These are phyloP conservation scores for Oscheius sp. DNA, from an alignment of 2,888 invertebrate species.

Conservation along the genomic window DNA sequence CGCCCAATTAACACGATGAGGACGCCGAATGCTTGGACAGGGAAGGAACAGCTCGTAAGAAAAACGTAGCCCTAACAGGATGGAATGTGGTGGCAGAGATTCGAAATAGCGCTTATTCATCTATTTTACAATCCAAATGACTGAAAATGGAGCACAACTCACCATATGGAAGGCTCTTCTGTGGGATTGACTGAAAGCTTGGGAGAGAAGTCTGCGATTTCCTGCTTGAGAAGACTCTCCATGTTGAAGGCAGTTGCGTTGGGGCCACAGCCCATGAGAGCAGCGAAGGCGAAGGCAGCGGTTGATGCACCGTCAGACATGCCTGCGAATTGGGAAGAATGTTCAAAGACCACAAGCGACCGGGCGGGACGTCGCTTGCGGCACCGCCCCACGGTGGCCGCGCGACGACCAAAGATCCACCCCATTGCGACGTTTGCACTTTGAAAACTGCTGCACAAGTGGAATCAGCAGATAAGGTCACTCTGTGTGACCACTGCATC, in stretches of 20 bases:
- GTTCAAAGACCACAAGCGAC: constrained; percentile 38
- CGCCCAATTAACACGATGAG: background rate
- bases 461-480: constrained; percentile 5
- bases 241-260: constrained; percentile 40
- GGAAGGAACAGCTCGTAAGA: background rate
- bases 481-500: background rate
- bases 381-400: constrained; percentile 32
- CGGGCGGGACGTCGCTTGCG: constrained; percentile 37
- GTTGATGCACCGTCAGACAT: constrained; percentile 48
- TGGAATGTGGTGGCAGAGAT: background rate
- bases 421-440: constrained; percentile 34
- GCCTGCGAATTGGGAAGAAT: constrained; percentile 38
- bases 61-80: background rate
- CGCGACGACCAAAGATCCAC: constrained; percentile 35
- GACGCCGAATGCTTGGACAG: background rate
- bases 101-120: background rate
- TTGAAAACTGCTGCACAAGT: constrained; percentile 32
- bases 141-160: constrained; percentile 5
- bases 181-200: constrained; percentile 24
- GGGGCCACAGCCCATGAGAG: constrained; percentile 51
- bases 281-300: constrained; percentile 53
- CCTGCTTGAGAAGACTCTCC: constrained; percentile 42
- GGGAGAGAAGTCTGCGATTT: constrained; percentile 46
- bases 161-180: constrained; percentile 56
- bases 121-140: background rate